Conservation (phyloP, 2,797 vertebrate genomes). For the Lerista edwardsae region DNA sequence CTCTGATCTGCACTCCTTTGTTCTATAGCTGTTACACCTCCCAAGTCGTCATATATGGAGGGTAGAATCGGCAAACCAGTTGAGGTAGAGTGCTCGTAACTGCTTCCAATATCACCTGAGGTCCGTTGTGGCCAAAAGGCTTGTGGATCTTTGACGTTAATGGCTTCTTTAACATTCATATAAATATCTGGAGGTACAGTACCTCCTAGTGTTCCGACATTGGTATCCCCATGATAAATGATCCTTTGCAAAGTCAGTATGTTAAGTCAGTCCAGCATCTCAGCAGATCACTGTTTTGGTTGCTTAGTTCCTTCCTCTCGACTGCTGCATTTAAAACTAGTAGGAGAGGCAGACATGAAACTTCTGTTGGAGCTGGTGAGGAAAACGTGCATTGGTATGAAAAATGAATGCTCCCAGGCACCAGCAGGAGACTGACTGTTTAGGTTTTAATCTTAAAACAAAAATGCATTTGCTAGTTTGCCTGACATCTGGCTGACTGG, state of each 20-base stretch:
- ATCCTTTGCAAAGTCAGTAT: neutral
- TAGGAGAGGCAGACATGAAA: neutral
- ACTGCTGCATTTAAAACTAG: neutral
- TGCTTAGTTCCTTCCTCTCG: neutral
- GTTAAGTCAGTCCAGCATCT: neutral
- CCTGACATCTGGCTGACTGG: constrained; percentile 13
- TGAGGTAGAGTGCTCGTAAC: neutral
- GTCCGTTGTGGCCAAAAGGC: neutral
- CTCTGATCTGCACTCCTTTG: neutral
- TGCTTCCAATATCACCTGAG: neutral
- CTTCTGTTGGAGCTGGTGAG: neutral
- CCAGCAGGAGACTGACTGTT: neutral
- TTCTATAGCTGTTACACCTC: neutral
- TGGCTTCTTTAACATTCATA: neutral
- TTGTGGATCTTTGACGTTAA: neutral
- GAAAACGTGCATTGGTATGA: neutral
- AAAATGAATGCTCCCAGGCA: neutral
- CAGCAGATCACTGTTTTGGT: neutral
- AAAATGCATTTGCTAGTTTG: neutral
- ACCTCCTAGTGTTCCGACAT: neutral
- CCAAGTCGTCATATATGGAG: neutral
- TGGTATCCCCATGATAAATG: constrained; percentile 2
- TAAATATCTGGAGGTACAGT: neutral
- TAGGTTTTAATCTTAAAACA: neutral
- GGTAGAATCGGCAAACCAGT: neutral